A percentile compares a stretch with the other conserved stretches of the same genome.
Evolutionary conservation across 2,888 invertebrate species (phyloP).

Genomic region (Onchidella celtica): DNA sequence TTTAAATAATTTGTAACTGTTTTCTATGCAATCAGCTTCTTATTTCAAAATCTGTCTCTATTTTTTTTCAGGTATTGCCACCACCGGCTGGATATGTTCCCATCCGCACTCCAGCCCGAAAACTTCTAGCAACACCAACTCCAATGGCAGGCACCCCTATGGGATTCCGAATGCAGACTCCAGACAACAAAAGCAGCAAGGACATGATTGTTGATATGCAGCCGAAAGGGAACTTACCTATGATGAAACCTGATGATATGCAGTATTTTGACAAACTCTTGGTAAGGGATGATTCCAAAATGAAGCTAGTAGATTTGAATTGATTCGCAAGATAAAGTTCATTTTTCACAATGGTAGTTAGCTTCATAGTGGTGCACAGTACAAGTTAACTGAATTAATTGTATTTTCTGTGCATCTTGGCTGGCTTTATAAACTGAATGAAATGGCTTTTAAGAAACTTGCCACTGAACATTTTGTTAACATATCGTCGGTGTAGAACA

Average conservation of each 20-base stretch:
- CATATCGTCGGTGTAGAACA: no score
- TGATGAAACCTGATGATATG: conserved; percentile 99
- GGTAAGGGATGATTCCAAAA: conserved; percentile 73
- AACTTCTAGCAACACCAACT: conserved; percentile 98
- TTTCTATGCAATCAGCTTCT: no score
- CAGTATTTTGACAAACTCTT: conserved; percentile 99
- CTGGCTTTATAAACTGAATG: no score
- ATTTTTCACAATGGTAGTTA: no score
- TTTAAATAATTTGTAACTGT: no score
- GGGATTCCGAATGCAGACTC: conserved; percentile 80
- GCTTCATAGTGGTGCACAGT: no score
- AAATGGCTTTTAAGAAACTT: not conserved
- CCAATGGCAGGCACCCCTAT: conserved; percentile 85
- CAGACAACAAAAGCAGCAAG: conserved; percentile 74
- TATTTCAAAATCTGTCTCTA: no score
- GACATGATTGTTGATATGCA: conserved; percentile 93
- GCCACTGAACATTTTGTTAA: not conserved
- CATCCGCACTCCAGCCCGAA: conserved; percentile 97
- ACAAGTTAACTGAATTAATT: no score
- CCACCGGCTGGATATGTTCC: conserved; percentile 98
- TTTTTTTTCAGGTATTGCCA: conserved; percentile 84
- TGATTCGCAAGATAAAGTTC: no score
- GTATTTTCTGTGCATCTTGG: no score
- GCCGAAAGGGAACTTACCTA: conserved; percentile 97
- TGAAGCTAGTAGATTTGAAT: no score